phyloP scores from a whole-genome alignment of 2,888 invertebrate species.

The Liodrosophila aerea region DNA sequence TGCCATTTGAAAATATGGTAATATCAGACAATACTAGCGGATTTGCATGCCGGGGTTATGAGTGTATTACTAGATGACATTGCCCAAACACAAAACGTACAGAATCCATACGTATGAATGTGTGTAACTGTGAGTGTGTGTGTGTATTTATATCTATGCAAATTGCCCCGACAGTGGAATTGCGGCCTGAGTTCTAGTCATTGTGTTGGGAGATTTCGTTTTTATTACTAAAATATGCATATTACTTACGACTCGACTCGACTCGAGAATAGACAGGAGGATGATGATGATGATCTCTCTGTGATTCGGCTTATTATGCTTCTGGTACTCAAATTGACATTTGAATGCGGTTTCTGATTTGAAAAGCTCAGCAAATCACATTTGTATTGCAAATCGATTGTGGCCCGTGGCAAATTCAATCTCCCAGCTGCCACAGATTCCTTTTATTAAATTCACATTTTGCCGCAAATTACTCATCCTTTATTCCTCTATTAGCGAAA shows the following conservation, averaged over 20 bases:
- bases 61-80: conserved; percentile 37
- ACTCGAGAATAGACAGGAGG: conserved; percentile 28
- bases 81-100: conserved; percentile 42
- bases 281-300: conserved; percentile 19
- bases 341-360: conserved; percentile 42
- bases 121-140: no score
- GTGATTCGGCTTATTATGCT: conserved; percentile 39
- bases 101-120: no score
- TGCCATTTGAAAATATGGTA: conserved; percentile 49
- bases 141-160: conserved; percentile 40
- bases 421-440: conserved; percentile 34
- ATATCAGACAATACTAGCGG: conserved; percentile 52
- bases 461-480: conserved; percentile 25
- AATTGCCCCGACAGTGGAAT: conserved; percentile 63
- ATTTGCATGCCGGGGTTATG: conserved; percentile 49
- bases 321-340: conserved; percentile 20
- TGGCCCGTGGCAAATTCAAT: conserved; percentile 50
- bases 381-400: conserved; percentile 45
- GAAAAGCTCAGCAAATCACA: conserved; percentile 34
- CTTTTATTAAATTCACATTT: conserved; percentile 43
- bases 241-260: conserved; percentile 50
- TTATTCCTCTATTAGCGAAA: conserved; percentile 4
- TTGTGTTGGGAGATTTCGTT: conserved; percentile 32
- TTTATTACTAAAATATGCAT: conserved; percentile 65
- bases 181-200: conserved; percentile 29